Evolutionary conservation across 2,888 invertebrate species (phyloP).

Genomic region (Belgica antarctica): DNA sequence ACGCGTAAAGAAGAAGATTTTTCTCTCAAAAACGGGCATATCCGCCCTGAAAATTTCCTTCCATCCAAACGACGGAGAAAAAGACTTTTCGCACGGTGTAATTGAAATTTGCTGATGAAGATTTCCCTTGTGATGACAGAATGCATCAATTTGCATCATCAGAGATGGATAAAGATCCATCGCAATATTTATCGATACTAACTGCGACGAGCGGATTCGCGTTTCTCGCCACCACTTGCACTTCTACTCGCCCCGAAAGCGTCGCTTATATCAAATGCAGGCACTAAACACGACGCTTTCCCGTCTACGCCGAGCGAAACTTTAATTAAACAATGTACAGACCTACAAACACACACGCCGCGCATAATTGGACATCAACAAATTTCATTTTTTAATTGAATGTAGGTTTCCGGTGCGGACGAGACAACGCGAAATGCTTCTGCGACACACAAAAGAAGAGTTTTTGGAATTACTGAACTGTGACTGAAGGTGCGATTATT

Average conservation of each 20-base stretch:
- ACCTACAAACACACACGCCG: neutral
- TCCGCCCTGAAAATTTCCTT: constrained; percentile 41
- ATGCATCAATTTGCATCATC: neutral
- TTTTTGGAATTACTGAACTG: neutral
- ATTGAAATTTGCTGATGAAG: neutral
- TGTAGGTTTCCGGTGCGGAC: constrained; percentile 20
- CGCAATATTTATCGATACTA: neutral
- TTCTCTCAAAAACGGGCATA: constrained; percentile 26
- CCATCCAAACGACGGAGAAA: constrained; percentile 3
- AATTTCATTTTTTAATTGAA: constrained; percentile 24
- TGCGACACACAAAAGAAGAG: constrained; percentile 1
- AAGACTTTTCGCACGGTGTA: neutral
- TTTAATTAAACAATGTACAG: constrained; percentile 18
- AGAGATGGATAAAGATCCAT: neutral
- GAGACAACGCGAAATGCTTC: neutral
- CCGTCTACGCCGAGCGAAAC: constrained; percentile 10
- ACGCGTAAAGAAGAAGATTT: constrained; percentile 15
- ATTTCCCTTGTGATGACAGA: neutral
- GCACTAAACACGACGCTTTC: neutral
- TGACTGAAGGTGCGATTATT: neutral
- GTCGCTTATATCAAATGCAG: neutral
- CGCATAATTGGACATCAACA: constrained; percentile 14
- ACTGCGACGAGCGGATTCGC: neutral
- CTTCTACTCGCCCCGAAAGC: no score
- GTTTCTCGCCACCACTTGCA: no score